Conservation (phyloP, 2,888 invertebrate genomes). For the Xanthorhoe spadicearia region DNA sequence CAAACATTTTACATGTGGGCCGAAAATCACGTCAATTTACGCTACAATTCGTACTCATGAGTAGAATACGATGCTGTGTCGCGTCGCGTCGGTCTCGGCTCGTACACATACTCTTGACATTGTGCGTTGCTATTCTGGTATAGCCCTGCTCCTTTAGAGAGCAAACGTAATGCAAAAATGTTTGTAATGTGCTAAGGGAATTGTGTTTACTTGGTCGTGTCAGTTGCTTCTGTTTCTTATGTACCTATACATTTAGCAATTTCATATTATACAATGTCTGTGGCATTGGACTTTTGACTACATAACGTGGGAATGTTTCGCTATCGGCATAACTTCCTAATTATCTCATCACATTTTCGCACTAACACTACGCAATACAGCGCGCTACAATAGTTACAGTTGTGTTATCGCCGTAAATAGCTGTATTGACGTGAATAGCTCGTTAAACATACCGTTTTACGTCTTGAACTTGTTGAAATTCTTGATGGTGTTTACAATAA, state of each 20-base stretch:
- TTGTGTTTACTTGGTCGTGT: not conserved
- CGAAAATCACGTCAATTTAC: slow-evolving; percentile 51
- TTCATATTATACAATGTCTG: not conserved
- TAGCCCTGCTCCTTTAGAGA: not conserved
- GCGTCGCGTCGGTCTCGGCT: slow-evolving; percentile 36
- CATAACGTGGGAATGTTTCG: slow-evolving; percentile 34
- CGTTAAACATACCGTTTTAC: slow-evolving; percentile 23
- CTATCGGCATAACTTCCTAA: slow-evolving; percentile 62
- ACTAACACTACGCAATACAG: slow-evolving; percentile 28
- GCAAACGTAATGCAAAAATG: slow-evolving; percentile 42
- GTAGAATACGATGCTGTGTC: slow-evolving; percentile 44
- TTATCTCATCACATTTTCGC: slow-evolving; percentile 56
- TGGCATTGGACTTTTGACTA: not conserved
- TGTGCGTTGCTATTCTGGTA: slow-evolving; percentile 60
- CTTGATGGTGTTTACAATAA: slow-evolving; percentile 9
- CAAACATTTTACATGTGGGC: slow-evolving; percentile 52
- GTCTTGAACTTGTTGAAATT: slow-evolving; percentile 14
- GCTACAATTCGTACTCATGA: slow-evolving; percentile 49
- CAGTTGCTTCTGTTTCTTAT: not conserved
- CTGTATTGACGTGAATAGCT: slow-evolving; percentile 17
- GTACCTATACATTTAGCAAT: not conserved
- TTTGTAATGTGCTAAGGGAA: not conserved
- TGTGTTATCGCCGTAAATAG: slow-evolving; percentile 20
- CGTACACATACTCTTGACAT: slow-evolving; percentile 74
- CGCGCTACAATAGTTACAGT: slow-evolving; percentile 12